Evolutionary conservation across 2,888 invertebrate species (phyloP).

Genomic region (Arge pagana): DNA sequence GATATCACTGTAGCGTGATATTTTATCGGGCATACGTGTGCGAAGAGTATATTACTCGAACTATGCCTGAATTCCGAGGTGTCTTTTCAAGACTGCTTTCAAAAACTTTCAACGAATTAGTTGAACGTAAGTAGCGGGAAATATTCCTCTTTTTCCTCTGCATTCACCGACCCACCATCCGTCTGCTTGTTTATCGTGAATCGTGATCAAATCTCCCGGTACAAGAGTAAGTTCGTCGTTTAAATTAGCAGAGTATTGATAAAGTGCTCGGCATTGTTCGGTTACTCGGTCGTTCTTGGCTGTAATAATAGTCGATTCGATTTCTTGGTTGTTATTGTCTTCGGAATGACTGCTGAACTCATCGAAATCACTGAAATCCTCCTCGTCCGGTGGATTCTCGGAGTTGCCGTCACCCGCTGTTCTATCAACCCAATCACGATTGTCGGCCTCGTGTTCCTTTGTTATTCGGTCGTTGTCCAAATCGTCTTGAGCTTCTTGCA

Average conservation of each 20-base stretch:
- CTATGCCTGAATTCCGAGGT: too few relatives aligned
- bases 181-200: constrained; percentile 88
- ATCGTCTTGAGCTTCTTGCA: constrained; percentile 49
- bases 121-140: constrained; percentile 93
- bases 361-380: constrained; percentile 74
- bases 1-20: too few relatives aligned
- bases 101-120: constrained; percentile 66
- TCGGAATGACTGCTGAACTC: constrained; percentile 55
- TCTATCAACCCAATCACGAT: constrained; percentile 72
- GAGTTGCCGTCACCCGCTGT: constrained; percentile 84
- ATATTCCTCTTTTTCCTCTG: constrained; percentile 84
- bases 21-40: too few relatives aligned
- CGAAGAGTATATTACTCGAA: too few relatives aligned
- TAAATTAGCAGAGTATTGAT: constrained; percentile 84
- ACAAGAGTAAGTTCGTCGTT: constrained; percentile 78
- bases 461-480: constrained; percentile 43
- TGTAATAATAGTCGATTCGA: constrained; percentile 40
- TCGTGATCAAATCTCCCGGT: constrained; percentile 82
- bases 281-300: constrained; percentile 31
- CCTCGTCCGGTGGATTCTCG: constrained; percentile 70
- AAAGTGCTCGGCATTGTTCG: constrained; percentile 78
- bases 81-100: too few relatives aligned
- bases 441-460: constrained; percentile 46
- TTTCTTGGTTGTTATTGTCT: constrained; percentile 58
- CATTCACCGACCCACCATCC: constrained; percentile 96